Percentiles rank a stretch among this genome's conserved stretches.
phyloP scores from a whole-genome alignment of 2,888 invertebrate species.

The Eristalis pertinax region DNA sequence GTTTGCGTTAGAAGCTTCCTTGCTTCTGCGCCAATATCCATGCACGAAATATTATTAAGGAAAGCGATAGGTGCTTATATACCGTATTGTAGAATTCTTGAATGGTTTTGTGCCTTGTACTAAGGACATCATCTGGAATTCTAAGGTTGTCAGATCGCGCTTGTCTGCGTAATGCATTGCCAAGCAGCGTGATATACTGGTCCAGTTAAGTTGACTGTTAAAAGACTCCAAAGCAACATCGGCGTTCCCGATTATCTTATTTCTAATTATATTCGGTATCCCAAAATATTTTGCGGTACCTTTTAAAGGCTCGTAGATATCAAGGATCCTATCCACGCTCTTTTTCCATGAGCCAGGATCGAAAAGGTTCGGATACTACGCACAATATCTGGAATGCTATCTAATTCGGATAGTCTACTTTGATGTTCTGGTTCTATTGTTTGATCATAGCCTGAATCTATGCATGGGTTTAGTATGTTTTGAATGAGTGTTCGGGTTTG shows the following conservation, averaged over 20 bases:
- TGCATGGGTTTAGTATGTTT: neutral
- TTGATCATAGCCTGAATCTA: neutral
- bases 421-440: constrained; percentile 2
- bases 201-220: too few relatives aligned
- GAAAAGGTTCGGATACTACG: too few relatives aligned
- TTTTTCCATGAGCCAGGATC: too few relatives aligned
- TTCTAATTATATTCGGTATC: too few relatives aligned
- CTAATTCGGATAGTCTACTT: neutral
- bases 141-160: constrained; percentile 51
- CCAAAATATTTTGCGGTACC: too few relatives aligned
- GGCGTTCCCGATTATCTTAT: too few relatives aligned
- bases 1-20: constrained; percentile 15
- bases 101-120: constrained; percentile 37
- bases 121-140: constrained; percentile 52
- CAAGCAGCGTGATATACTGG: constrained; percentile 43
- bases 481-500: neutral
- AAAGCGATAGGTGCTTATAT: constrained; percentile 45
- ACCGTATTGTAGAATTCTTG: constrained; percentile 53
- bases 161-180: constrained; percentile 62
- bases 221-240: too few relatives aligned
- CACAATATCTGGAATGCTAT: too few relatives aligned
- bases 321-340: too few relatives aligned
- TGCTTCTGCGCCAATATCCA: constrained; percentile 25
- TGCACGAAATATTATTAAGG: constrained; percentile 50
- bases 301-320: too few relatives aligned